A percentile compares a stretch with the other conserved stretches of the same genome.
phyloP scores from a whole-genome alignment of 2,888 invertebrate genomes.

The Stegana nigrithorax region DNA sequence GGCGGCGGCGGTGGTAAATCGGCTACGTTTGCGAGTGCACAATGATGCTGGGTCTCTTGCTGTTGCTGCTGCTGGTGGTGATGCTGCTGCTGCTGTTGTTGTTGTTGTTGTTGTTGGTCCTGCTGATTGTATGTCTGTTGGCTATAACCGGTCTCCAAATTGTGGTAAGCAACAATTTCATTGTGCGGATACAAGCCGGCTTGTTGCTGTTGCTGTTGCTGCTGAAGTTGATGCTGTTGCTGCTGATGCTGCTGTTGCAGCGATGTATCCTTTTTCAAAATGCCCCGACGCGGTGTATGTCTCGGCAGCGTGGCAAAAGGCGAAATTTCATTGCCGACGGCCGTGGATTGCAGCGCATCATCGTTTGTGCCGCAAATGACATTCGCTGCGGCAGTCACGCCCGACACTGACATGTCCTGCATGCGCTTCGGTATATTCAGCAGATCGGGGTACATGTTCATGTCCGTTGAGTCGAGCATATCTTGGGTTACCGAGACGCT shows the following conservation, averaged over 20 bases:
- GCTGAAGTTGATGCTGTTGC: slow-evolving; percentile 30
- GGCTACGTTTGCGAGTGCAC: slow-evolving; percentile 21
- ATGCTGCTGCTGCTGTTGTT: slow-evolving; percentile 43
- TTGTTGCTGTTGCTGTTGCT: slow-evolving; percentile 29
- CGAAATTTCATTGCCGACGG: slow-evolving; percentile 52
- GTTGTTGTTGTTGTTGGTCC: slow-evolving; percentile 42
- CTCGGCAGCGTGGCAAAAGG: slow-evolving; percentile 71
- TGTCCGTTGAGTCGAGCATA: slow-evolving; percentile 72
- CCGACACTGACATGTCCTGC: slow-evolving; percentile 52
- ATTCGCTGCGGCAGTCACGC: slow-evolving; percentile 20
- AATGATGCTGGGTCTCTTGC: slow-evolving; percentile 39
- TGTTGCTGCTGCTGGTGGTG: slow-evolving; percentile 44
- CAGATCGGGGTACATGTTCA: slow-evolving; percentile 84
- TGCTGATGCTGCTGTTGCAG: slow-evolving; percentile 51
- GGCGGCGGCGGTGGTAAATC: slow-evolving; percentile 61
- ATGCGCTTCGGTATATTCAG: slow-evolving; percentile 77
- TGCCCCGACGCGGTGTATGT: slow-evolving; percentile 65
- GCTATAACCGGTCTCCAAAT: slow-evolving; percentile 64
- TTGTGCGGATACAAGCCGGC: slow-evolving; percentile 66
- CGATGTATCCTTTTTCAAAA: slow-evolving; percentile 65
- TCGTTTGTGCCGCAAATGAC: slow-evolving; percentile 26
- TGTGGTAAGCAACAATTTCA: slow-evolving; percentile 68
- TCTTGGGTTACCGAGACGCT: slow-evolving; percentile 84
- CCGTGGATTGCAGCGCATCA: slow-evolving; percentile 22
- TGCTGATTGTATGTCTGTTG: slow-evolving; percentile 44